These are phyloP conservation scores for Argya squamiceps DNA, from an alignment of 2,797 vertebrate species.

Conservation along the genomic window DNA sequence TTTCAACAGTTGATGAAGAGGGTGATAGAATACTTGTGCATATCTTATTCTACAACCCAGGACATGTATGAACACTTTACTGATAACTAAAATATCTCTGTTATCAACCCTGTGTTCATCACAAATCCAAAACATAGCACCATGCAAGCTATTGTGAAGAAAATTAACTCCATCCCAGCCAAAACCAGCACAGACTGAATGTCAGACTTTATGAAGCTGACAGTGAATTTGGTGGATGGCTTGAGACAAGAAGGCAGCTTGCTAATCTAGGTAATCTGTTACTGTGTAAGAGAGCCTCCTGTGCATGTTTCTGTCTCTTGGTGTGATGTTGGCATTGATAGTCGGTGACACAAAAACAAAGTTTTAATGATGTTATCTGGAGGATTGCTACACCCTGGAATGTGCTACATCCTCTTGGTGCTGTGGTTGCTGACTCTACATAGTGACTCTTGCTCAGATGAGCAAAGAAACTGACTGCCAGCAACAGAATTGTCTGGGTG, in stretches of 20 bases:
- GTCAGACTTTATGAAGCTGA: background rate
- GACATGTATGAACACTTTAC: background rate
- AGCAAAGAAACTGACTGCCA: background rate
- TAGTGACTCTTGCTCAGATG: background rate
- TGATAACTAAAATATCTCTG: background rate
- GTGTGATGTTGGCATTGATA: background rate
- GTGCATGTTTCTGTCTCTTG: background rate
- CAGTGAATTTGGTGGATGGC: background rate
- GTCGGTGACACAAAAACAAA: background rate
- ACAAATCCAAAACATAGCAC: background rate
- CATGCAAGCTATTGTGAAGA: background rate
- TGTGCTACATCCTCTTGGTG: background rate
- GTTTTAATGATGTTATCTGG: background rate
- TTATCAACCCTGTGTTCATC: background rate
- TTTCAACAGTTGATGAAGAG: no score
- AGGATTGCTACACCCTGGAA: background rate
- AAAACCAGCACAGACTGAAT: background rate
- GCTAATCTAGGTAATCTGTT: background rate
- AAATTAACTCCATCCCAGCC: background rate
- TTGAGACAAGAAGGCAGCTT: background rate
- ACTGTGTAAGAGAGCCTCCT: background rate
- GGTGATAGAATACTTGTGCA: no score
- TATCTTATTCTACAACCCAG: no score
- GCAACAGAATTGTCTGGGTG: rapidly evolving
- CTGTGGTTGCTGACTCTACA: background rate